Evolutionary conservation across 1,140 invertebrate species (phyloP), one percentile per base, ranked within the genome.

Genomic region (Prorops nasuta): DNA sequence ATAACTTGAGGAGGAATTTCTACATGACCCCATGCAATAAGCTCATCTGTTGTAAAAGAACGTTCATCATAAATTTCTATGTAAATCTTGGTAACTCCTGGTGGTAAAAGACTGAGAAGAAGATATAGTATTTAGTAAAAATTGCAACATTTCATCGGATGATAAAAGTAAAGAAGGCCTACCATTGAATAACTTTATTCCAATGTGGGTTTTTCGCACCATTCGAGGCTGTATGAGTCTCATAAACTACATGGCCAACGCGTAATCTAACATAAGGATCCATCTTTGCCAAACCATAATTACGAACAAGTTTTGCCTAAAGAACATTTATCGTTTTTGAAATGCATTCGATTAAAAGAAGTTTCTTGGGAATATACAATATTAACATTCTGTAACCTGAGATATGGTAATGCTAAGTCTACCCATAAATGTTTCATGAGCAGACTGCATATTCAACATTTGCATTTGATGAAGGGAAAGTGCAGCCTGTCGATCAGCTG

Each of bases 61-160:
- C 93, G 89, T 79, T 98, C 96, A 79, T 98, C 96, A 78, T 90
- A 98, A 50, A 98, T 92, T 83, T 98, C 94, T 67, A 98, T 62
- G 61, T 92, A 91, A 62, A 98, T 85, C 19, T 86, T 85, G 66
- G 89, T 88, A 1, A 98, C 90, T 35, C 94, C 94, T 55, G 84
- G 82, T 12, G 94, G 92, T 36, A 98, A 77, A 63, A 91, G 84
- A 68, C 90, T 93, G 75, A 43, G 80, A 80, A 66, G 54, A 44
- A 63, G 32, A 48, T 40, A 12, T 12, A 48, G 15, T 0, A 12
- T 39, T 21, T 22, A 50, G 39, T 31, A 46, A 35, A 39, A 17
- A 22, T 39, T 34, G 18, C 10, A 40, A 18, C n/a, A n/a, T n/a
- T n/a, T n/a, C n/a, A n/a, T n/a, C n/a, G n/a, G n/a, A n/a, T n/a